Percentiles rank a stretch among this genome's conserved stretches.
Conservation (phyloP, 2,888 invertebrate genomes). For the Mythimna pallens region DNA sequence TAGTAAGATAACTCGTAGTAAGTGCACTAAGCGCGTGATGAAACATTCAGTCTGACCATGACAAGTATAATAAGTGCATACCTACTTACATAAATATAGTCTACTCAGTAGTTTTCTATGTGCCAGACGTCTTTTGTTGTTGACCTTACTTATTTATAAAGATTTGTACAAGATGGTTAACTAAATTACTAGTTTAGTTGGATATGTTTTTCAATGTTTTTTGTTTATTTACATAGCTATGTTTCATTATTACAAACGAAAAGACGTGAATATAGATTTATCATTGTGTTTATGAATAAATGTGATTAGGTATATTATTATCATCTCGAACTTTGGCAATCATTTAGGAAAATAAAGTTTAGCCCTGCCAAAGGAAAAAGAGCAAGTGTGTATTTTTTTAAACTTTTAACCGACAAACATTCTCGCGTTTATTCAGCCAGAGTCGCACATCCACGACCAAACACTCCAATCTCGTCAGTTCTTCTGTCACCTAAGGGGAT, state of each 20-base stretch:
- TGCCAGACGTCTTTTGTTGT: constrained; percentile 7
- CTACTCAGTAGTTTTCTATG: background rate
- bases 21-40: constrained; percentile 25
- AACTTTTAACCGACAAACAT: no score
- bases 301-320: no score
- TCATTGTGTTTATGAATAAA: background rate
- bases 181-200: background rate
- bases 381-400: background rate
- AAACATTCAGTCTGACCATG: constrained; percentile 40
- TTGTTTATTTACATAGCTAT: background rate
- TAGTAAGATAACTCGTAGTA: constrained; percentile 3
- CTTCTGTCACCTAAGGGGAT: no score
- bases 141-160: constrained; percentile 13
- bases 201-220: background rate
- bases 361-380: background rate
- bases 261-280: background rate
- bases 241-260: background rate
- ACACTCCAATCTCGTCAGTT: no score
- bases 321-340: no score
- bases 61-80: constrained; percentile 18
- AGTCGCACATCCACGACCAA: no score
- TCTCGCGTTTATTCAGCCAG: no score
- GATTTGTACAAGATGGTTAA: background rate
- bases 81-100: constrained; percentile 5
- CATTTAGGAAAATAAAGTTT: no score